Evolutionary conservation across 2,113 vertebrate genomes (phyloP), one percentile per base, ranked within the genome.

Genomic region (Hepsetus odoe): DNA sequence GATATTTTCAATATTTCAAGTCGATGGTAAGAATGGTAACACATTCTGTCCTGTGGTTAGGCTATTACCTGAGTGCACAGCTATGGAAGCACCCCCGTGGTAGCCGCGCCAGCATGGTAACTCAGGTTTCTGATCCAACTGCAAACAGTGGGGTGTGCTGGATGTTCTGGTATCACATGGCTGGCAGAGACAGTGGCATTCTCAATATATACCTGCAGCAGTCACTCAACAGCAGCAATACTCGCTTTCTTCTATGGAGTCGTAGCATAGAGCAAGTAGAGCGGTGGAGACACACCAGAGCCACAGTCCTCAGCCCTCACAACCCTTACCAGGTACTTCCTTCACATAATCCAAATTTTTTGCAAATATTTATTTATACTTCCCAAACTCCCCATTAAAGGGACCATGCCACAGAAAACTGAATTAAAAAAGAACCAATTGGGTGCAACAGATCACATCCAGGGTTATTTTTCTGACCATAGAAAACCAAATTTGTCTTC

Each of bases 111-210:
- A 51, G 85, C 0, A 84, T 92, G 40, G 55, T 71, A 67, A 91
- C 87, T 0, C 78, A 71, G 1, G 32, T 81, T 32, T 84, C 90
- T 80, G 84, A 87, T 30, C 83, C 91, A 12, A 90, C 90, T 0
- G 77, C 87, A 2, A 35, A 74, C 58, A 83, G 83, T 0, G 90
- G 90, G 7, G 91, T 91, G 64, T 94, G 92, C 69, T 85, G 92
- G 18, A 89, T 89, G 74, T 94, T 94, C 82, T 94, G 90, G 90
- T 94, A 91, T 83, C 86, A 92, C 83, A 93, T 94, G 91, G 87
- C 87, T 61, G 92, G 92, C 33, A 58, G 26, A 38, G 85, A 30
- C 22, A 80, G 86, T 5, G 92, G 90, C 5, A 81, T 87, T 42
- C 87, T 94, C 40, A 89, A 33, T 64, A 72, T 93, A 77, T 86